Percentiles rank a stretch among this genome's conserved stretches.
Evolutionary conservation across 2,797 vertebrate genomes (phyloP).

Genomic region (Chelonia mydas): DNA sequence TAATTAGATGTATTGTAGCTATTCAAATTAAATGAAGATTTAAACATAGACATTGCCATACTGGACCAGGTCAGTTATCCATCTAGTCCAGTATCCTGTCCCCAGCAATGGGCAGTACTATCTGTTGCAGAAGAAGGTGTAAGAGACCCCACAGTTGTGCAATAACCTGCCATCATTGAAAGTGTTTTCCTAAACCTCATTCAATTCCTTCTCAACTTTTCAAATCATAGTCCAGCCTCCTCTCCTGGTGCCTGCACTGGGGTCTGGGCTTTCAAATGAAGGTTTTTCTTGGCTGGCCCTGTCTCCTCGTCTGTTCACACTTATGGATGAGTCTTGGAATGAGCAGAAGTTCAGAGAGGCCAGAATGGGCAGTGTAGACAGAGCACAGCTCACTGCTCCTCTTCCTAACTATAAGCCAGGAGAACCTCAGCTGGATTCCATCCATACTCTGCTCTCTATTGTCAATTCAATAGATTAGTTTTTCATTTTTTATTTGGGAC

Average conservation of each 20-base stretch:
- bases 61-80: slow-evolving; percentile 21
- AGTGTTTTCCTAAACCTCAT: slow-evolving; percentile 55
- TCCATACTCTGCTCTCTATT: background rate
- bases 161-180: slow-evolving; percentile 32
- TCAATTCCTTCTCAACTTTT: slow-evolving; percentile 65
- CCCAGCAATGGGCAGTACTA: slow-evolving; percentile 6
- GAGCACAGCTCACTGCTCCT: accelerated
- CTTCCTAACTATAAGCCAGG: background rate
- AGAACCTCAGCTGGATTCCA: background rate
- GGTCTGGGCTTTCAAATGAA: background rate
- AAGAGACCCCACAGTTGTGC: slow-evolving; percentile 30
- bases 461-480: background rate
- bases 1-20: slow-evolving; percentile 1
- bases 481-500: background rate
- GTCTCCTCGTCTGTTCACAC: accelerated
- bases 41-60: slow-evolving; percentile 6
- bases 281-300: slow-evolving; percentile 34
- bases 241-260: background rate
- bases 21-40: background rate
- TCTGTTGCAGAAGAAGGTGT: slow-evolving; percentile 9
- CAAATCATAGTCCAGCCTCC: slow-evolving; percentile 44
- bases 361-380: background rate
- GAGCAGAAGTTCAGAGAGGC: accelerated
- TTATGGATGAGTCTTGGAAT: background rate
- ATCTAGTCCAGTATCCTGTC: background rate